phyloP scores from a whole-genome alignment of 2,113 vertebrate genomes.

The Plectropomus leopardus region DNA sequence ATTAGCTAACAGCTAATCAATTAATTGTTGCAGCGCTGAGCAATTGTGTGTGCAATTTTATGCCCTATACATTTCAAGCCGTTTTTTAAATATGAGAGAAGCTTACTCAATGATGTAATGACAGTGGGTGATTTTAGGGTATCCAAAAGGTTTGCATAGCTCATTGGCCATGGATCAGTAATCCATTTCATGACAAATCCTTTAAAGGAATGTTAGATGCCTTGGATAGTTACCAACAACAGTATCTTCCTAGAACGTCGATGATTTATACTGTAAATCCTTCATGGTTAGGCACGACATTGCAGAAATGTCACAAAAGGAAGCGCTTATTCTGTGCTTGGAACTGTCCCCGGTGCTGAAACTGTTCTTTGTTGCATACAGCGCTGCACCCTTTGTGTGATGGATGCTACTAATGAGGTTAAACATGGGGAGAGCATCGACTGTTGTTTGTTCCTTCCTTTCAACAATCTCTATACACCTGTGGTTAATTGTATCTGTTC shows the following conservation, averaged over 20 bases:
- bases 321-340: neutral
- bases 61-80: no score
- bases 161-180: neutral
- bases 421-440: neutral
- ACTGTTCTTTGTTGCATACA: neutral
- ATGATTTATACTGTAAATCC: no score
- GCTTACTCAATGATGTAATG: no score
- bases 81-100: no score
- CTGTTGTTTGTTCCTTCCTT: neutral
- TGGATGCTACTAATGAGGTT: neutral
- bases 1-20: no score
- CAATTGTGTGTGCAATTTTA: no score
- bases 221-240: neutral
- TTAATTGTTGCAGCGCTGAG: no score
- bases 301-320: neutral
- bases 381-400: neutral
- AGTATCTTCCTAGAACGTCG: neutral
- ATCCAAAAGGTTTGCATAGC: neutral
- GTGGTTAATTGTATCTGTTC: neutral
- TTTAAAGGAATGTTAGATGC: neutral
- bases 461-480: neutral
- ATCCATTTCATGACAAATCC: neutral
- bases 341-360: conserved; percentile 72
- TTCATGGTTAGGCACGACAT: neutral
- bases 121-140: neutral